Evolutionary conservation across 2,888 invertebrate species (phyloP), one percentile per base, ranked within the genome.

Genomic region (Hyppa rectilinea): DNA sequence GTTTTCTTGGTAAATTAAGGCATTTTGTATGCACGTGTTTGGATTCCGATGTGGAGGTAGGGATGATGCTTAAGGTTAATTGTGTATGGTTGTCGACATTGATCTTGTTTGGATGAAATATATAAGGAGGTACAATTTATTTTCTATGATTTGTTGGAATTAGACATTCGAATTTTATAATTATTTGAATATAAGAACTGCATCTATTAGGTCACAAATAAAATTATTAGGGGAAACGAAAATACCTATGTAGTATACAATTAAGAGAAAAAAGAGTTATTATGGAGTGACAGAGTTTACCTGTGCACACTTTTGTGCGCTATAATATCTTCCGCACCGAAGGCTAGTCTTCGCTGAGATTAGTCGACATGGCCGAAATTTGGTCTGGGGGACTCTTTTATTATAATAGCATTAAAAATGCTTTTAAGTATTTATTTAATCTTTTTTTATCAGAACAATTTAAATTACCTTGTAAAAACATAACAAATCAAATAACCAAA

Each of bases 1-100:
- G 94, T 95, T 95, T 95, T 94, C 92, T 93, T 92, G 86, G 88
- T 90, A 91, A 93, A 92, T 92, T 90, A 92, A 90, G 90, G 86
- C 87, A 81, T 90, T 88, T 88, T 88, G 90, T 89, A 89, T 87
- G 89, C 91, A 91, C 90, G 91, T 90, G 91, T 89, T 88, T 87
- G 83, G 81, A 80, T 87, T 85, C 86, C 88, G 88, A 90, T 90
- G 84, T 89, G 91, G 87, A 80, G 83, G 80, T 43, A 49, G 31
- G 75, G 59, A 72, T 72, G 36, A 68, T 65, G 43, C 52, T 66
- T 31, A 29, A 62, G 50, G 79, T 76, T 70, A 76, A 80, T 80
- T 75, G 62, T 78, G 40, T 63, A 71, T 53, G 72, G 75, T 50
- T 72, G 69, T 78, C 71, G 45, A 40, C 74, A 76, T 67, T 60